These are phyloP conservation scores for Idaea aversata DNA, from an alignment of 2,888 invertebrate species.

Conservation along the genomic window DNA sequence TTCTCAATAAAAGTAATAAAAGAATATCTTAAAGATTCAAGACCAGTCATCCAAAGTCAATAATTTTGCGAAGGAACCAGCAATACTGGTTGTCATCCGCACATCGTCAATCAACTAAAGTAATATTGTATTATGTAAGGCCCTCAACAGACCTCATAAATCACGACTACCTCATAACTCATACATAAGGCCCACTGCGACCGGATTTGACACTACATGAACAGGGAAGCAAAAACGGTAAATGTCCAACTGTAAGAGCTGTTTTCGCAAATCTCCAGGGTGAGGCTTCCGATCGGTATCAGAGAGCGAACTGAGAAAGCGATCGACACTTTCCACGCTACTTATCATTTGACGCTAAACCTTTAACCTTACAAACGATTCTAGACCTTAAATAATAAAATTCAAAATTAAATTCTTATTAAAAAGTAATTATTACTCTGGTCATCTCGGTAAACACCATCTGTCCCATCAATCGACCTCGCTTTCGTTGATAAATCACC, in stretches of 20 bases:
- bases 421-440: slow-evolving; percentile 8
- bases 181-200: slow-evolving; percentile 37
- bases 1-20: slow-evolving; percentile 6
- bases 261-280: slow-evolving; percentile 53
- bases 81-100: slow-evolving; percentile 48
- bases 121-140: slow-evolving; percentile 50
- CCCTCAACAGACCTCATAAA: slow-evolving; percentile 50
- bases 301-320: slow-evolving; percentile 62
- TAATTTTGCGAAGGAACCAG: slow-evolving; percentile 51
- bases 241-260: slow-evolving; percentile 44
- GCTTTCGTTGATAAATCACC: slow-evolving; percentile 24
- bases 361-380: slow-evolving; percentile 32
- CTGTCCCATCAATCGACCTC: slow-evolving; percentile 26
- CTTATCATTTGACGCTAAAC: slow-evolving; percentile 55
- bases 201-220: slow-evolving; percentile 60
- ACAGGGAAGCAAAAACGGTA: slow-evolving; percentile 57
- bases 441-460: slow-evolving; percentile 18
- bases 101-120: slow-evolving; percentile 53
- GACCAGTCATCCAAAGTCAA: slow-evolving; percentile 31
- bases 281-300: slow-evolving; percentile 68
- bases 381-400: slow-evolving; percentile 42
- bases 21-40: slow-evolving; percentile 32
- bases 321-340: slow-evolving; percentile 60
- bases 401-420: slow-evolving; percentile 16
- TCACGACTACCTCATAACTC: slow-evolving; percentile 60